These are phyloP conservation scores for Caranx melampygus DNA, from an alignment of 2,113 vertebrate species.

Conservation along the genomic window DNA sequence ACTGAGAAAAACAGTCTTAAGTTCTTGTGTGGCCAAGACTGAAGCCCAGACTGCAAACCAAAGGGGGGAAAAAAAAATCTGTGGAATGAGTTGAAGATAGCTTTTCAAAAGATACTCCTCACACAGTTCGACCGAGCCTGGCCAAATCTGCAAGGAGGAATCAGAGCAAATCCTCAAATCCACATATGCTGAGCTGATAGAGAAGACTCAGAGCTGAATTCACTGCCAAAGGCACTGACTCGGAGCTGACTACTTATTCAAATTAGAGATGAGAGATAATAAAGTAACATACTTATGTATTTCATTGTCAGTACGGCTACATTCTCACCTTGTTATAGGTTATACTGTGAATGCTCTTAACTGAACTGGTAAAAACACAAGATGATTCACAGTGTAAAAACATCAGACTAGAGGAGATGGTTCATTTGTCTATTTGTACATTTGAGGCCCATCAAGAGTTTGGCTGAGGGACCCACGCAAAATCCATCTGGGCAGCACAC, in stretches of 20 bases:
- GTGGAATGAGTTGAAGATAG: slow-evolving; percentile 26
- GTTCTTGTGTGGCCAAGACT: slow-evolving; percentile 23
- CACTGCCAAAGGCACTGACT: slow-evolving; percentile 38
- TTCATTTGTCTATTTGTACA: not conserved
- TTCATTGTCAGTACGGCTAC: not conserved
- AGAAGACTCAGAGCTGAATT: slow-evolving; percentile 27
- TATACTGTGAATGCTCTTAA: not conserved
- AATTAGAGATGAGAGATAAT: slow-evolving; percentile 55
- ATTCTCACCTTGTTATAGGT: too few species aligned
- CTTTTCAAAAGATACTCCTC: slow-evolving; percentile 57
- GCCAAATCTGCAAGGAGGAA: slow-evolving; percentile 55
- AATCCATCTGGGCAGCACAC: slow-evolving; percentile 18
- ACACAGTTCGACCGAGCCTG: slow-evolving; percentile 21
- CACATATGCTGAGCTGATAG: slow-evolving; percentile 40
- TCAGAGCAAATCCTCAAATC: slow-evolving; percentile 70
- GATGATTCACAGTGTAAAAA: not conserved
- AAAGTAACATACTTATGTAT: slow-evolving; percentile 13
- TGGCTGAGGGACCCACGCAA: not conserved
- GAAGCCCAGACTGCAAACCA: slow-evolving; percentile 6
- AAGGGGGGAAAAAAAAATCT: slow-evolving; percentile 7
- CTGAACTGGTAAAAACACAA: not conserved
- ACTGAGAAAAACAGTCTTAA: not conserved
- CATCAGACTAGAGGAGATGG: not conserved
- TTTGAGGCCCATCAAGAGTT: slow-evolving; percentile 4
- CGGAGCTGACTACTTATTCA: slow-evolving; percentile 45